Conservation (phyloP, 1,140 invertebrate genomes). For the Drosophila carrolli region DNA sequence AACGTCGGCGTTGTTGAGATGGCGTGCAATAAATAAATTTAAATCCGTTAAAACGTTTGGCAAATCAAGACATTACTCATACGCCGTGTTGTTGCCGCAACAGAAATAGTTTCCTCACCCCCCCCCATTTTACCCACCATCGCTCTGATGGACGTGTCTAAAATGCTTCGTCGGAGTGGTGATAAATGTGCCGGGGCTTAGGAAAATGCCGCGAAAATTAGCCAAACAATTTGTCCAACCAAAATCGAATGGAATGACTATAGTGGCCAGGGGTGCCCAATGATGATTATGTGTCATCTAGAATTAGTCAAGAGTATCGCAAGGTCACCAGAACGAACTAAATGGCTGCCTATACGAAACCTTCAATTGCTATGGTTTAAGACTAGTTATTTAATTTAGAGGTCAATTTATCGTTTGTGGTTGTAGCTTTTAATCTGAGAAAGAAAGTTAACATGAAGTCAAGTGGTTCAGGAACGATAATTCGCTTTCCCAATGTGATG, state of each 20-base stretch:
- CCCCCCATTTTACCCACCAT: too few relatives aligned
- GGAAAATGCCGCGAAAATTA: conserved; percentile 71
- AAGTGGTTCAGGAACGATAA: too few relatives aligned
- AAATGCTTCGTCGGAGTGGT: conserved; percentile 49
- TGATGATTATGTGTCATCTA: conserved; percentile 18
- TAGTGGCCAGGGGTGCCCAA: too few relatives aligned
- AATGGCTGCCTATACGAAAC: not conserved
- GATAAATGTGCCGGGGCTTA: conserved; percentile 71
- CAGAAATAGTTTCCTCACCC: conserved; percentile 58
- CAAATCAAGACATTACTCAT: conserved; percentile 81
- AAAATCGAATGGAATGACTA: conserved; percentile 23
- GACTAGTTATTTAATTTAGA: too few relatives aligned
- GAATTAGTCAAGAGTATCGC: not conserved
- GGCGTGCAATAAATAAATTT: conserved; percentile 70
- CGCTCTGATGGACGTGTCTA: conserved; percentile 31
- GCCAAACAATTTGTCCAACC: conserved; percentile 70
- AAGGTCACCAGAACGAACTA: conserved; percentile 1
- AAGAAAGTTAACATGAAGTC: too few relatives aligned
- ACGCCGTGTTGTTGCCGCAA: conserved; percentile 53
- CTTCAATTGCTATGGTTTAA: too few relatives aligned
- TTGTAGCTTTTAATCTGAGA: too few relatives aligned
- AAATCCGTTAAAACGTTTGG: conserved; percentile 70
- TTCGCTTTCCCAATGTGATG: too few relatives aligned
- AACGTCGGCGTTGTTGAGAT: conserved; percentile 31
- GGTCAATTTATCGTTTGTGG: too few relatives aligned